Evolutionary conservation across 2,113 vertebrate species (phyloP), one percentile per base, ranked within the genome.

Genomic region (Podarcis raffonei): DNA sequence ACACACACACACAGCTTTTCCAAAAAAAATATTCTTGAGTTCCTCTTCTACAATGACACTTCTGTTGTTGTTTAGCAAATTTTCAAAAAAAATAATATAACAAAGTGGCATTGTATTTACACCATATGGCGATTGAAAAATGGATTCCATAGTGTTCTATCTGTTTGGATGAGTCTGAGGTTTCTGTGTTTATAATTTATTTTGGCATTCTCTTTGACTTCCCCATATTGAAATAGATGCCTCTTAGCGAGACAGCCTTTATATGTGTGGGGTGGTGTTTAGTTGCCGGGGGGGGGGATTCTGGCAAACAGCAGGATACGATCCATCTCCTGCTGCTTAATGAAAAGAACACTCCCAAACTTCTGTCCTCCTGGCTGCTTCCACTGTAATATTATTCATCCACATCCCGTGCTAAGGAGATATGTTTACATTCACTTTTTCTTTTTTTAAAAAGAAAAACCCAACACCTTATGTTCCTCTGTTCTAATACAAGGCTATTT

Each of bases 51-150:
- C 92, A 96, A 81, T 94, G 94, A 92, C 95, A 71, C 48, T 71
- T n/a, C 27, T 84, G 95, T 94, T 96, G 96, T 94, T 96, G 96
- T 96, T 96, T 95, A 92, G 95, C 93, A 94, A 96, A 91, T 94
- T 94, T 95, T 97, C 95, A 91, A 93, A 94, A 90, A 94, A 95
- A 48, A 0, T n/a, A n/a, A 48, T 48, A 94, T 96, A 97, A 96
- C 95, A 95, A 97, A 97, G 95, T 97, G 93, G 91, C 96, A 96
- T 97, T 97, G 95, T 96, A 95, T 97, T 96, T 96, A 96, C 94
- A 96, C 95, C 97, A 97, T 97, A 97, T 97, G 97, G 96, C 87
- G 90, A 94, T 92, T 91, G 96, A 96, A 96, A 97, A 96, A 96
- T 96, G 93, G 93, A 94, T 97, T 97, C 95, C 83, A 92, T 94